Percentiles rank a stretch among this genome's conserved stretches.
Conservation (phyloP, 1,140 invertebrate species). For the Ectropis grisescens region DNA sequence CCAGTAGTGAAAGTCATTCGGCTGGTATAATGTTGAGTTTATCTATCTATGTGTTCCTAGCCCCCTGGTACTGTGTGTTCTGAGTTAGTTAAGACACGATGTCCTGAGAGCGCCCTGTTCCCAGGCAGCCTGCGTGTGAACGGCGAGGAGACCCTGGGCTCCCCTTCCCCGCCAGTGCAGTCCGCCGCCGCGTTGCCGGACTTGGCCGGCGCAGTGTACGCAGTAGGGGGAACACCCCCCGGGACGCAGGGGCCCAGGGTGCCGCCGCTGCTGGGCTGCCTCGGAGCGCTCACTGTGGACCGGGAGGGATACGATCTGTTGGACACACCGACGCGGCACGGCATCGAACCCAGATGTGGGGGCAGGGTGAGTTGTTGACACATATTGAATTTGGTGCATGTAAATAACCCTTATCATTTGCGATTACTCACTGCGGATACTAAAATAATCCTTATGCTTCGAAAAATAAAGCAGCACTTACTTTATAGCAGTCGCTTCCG, state of each 20-base stretch:
- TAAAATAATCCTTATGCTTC: too few species aligned
- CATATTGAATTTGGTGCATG: too few species aligned
- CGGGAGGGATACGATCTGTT: conserved; percentile 71
- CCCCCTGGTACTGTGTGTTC: too few species aligned
- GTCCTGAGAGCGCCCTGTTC: conserved; percentile 12
- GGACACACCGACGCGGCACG: conserved; percentile 78
- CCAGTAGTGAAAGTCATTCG: too few species aligned
- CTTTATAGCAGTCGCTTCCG: too few species aligned
- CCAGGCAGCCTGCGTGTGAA: conserved; percentile 78
- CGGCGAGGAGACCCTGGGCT: conserved; percentile 77
- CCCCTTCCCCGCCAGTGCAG: conserved; percentile 72
- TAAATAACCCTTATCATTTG: too few species aligned
- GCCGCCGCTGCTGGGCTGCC: conserved; percentile 82
- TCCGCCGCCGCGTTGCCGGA: conserved; percentile 74
- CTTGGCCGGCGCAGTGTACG: conserved; percentile 74
- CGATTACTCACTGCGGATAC: too few species aligned
- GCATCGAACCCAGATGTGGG: conserved; percentile 82
- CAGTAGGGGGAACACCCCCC: conserved; percentile 86
- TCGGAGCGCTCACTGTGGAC: conserved; percentile 83
- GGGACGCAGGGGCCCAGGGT: conserved; percentile 54
- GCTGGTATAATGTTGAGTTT: too few species aligned
- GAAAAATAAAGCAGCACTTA: too few species aligned
- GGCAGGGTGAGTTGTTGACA: conserved; percentile 80
- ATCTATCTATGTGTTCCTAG: too few species aligned
- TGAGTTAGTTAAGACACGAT: too few species aligned